phyloP scores from a whole-genome alignment of 2,113 vertebrate species.

The Gymnorhina tibicen region DNA sequence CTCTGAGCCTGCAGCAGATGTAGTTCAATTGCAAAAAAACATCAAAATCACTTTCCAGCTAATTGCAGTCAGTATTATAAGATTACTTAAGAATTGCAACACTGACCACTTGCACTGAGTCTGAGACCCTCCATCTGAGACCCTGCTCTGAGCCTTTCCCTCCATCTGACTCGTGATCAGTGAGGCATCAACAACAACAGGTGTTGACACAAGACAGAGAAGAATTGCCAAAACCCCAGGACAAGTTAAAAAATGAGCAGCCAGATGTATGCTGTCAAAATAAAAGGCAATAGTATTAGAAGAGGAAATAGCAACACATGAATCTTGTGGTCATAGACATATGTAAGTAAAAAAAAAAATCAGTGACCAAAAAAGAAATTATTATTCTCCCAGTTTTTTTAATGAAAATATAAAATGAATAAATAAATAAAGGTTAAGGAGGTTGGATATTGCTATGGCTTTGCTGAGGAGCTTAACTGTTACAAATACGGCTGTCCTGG shows the following conservation, averaged over 20 bases:
- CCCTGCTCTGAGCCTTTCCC: background rate
- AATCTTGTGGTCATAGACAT: background rate
- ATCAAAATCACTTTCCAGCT: background rate
- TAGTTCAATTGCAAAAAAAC: background rate
- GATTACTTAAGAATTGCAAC: background rate
- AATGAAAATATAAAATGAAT: background rate
- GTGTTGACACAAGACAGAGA: background rate
- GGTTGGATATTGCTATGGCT: background rate
- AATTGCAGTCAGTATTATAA: background rate
- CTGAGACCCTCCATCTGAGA: background rate
- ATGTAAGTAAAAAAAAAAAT: background rate
- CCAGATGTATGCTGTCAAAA: background rate
- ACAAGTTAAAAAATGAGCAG: background rate
- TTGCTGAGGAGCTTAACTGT: background rate
- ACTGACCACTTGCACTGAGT: background rate
- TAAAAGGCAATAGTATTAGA: background rate
- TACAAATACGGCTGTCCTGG: background rate
- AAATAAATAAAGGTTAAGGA: background rate
- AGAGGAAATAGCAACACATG: background rate
- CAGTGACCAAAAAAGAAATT: background rate
- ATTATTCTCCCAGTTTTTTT: background rate
- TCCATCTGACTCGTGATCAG: background rate
- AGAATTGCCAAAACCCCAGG: background rate
- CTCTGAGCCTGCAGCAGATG: background rate
- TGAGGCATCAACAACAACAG: background rate